A percentile compares a stretch with the other conserved stretches of the same genome.
These are phyloP conservation scores for Apamea epomidion DNA, from an alignment of 2,888 invertebrate species.

Conservation along the genomic window DNA sequence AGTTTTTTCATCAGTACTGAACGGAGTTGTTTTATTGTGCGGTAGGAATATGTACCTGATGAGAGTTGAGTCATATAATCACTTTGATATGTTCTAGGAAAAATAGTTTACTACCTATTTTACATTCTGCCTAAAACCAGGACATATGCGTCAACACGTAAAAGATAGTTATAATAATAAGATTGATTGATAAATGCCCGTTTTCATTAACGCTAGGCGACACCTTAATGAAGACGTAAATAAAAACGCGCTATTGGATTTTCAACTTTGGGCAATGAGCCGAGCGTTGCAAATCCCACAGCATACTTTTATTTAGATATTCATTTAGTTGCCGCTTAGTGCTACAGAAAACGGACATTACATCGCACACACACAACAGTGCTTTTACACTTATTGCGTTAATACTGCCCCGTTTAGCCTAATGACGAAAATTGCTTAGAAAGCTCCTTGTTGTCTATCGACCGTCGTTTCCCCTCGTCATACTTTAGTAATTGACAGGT, in stretches of 20 bases:
- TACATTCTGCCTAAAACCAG: not conserved
- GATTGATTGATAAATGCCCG: not conserved
- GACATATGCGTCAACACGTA: not conserved
- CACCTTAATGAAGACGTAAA: not conserved
- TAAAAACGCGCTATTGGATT: not conserved
- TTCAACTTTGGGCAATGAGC: not conserved
- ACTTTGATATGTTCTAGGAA: not conserved
- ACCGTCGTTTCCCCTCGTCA: not conserved
- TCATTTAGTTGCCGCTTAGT: not conserved
- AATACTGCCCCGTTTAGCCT: not conserved
- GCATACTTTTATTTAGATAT: not conserved
- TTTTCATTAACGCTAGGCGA: not conserved
- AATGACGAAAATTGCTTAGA: not conserved
- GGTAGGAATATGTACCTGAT: no score
- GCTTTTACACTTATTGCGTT: not conserved
- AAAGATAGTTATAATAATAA: not conserved
- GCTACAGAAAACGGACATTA: not conserved
- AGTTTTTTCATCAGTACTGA: slow-evolving; percentile 77
- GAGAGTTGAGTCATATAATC: not conserved
- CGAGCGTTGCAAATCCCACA: not conserved
- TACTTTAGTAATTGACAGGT: slow-evolving; percentile 42
- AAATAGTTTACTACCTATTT: not conserved
- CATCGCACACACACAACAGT: not conserved
- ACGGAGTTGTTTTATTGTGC: slow-evolving; percentile 56
- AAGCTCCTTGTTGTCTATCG: slow-evolving; percentile 8